A percentile compares a stretch with the other conserved stretches of the same genome.
Evolutionary conservation across 2,888 invertebrate genomes (phyloP).

Genomic region (Nomada fabriciana): DNA sequence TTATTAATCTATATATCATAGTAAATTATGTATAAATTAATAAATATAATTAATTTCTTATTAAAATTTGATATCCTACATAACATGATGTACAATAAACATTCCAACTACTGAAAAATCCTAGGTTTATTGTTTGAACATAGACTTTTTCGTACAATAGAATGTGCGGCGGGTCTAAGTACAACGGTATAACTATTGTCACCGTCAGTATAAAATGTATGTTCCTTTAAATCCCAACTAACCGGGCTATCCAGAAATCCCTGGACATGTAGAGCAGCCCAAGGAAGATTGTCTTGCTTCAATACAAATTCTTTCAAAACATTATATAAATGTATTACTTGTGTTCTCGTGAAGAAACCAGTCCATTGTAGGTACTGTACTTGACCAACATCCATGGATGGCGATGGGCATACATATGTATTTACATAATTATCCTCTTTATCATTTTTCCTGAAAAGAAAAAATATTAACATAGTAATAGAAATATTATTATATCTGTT

Average conservation of each 20-base stretch:
- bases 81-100: conserved; percentile 40
- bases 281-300: conserved; percentile 79
- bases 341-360: conserved; percentile 85
- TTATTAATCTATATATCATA: conserved; percentile 41
- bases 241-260: conserved; percentile 86
- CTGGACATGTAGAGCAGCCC: conserved; percentile 86
- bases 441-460: conserved; percentile 73
- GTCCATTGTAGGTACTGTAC: conserved; percentile 84
- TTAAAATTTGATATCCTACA: conserved; percentile 33
- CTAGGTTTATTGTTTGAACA: conserved; percentile 82
- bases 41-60: conserved; percentile 29
- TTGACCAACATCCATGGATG: conserved; percentile 79
- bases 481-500: background rate
- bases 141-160: conserved; percentile 80
- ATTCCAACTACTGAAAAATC: conserved; percentile 67
- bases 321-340: conserved; percentile 82
- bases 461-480: conserved; percentile 10
- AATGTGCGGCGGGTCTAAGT: conserved; percentile 79
- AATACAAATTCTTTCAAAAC: conserved; percentile 77
- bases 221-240: conserved; percentile 85
- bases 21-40: conserved; percentile 46
- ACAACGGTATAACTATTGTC: conserved; percentile 85
- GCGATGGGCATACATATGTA: conserved; percentile 83
- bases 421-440: conserved; percentile 81
- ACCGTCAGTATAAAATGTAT: conserved; percentile 85